Evolutionary conservation across 2,797 vertebrate species (phyloP).

Genomic region (Cuculus canorus): DNA sequence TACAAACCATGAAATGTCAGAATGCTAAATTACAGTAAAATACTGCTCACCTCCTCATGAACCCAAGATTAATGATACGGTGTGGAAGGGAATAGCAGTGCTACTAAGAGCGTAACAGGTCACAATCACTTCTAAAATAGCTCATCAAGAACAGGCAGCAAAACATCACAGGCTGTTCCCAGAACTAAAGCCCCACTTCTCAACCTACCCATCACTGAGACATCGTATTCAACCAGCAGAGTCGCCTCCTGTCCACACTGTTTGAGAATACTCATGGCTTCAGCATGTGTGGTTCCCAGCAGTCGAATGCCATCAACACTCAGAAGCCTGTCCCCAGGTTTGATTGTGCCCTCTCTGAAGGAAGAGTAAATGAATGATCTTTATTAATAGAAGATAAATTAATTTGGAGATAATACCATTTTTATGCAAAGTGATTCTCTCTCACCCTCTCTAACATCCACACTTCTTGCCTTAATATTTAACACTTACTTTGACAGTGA

Average conservation of each 20-base stretch:
- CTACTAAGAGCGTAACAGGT: not conserved
- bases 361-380: conserved; percentile 55
- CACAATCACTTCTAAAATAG: conserved; percentile 21
- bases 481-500: conserved; percentile 55
- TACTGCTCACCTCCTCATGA: conserved; percentile 64
- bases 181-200: not conserved
- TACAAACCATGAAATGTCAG: conserved; percentile 51
- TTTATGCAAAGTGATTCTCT: conserved; percentile 31
- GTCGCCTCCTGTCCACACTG: conserved; percentile 97
- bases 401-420: conserved; percentile 33
- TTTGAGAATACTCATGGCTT: conserved; percentile 97
- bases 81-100: conserved; percentile 14
- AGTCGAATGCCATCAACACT: conserved; percentile 96
- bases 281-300: conserved; percentile 89
- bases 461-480: conserved; percentile 48
- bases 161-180: not conserved
- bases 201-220: conserved; percentile 95
- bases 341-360: conserved; percentile 93
- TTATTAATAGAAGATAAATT: conserved; percentile 55
- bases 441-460: not conserved
- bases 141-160: conserved; percentile 33
- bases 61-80: conserved; percentile 64
- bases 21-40: conserved; percentile 55
- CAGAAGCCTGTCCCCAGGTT: conserved; percentile 92
- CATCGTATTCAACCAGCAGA: conserved; percentile 93